phyloP scores from a whole-genome alignment of 2,797 vertebrate genomes.

The Syngnathus acus region DNA sequence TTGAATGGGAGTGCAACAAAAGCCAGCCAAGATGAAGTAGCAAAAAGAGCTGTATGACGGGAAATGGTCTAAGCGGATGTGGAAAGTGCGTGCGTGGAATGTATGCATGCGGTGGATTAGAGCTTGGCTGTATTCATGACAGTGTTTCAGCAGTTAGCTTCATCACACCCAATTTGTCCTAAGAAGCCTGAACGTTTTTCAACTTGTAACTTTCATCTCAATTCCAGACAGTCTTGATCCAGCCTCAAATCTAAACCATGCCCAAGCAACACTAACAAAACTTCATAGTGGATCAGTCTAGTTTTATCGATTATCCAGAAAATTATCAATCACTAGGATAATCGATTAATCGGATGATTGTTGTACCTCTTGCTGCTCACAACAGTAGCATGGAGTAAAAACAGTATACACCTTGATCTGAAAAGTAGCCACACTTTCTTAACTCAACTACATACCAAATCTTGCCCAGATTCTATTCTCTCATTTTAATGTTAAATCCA shows the following conservation, averaged over 20 bases:
- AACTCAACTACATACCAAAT: neutral
- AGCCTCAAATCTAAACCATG: neutral
- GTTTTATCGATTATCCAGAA: neutral
- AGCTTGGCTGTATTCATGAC: slow-evolving; percentile 16
- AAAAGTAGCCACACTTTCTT: neutral
- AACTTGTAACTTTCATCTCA: neutral
- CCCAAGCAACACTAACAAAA: neutral
- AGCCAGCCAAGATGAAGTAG: slow-evolving; percentile 47
- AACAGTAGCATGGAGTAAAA: no score
- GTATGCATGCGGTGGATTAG: slow-evolving; percentile 2
- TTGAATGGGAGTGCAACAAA: slow-evolving; percentile 46
- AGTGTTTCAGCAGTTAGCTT: slow-evolving; percentile 18
- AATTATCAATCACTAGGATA: no score
- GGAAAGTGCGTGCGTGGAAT: slow-evolving; percentile 10
- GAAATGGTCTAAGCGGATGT: slow-evolving; percentile 46
- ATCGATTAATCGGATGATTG: no score
- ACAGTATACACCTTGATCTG: no score
- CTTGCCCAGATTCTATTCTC: neutral
- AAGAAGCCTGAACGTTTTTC: neutral
- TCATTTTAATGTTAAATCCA: slow-evolving; percentile 1
- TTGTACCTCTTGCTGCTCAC: no score
- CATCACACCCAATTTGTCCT: neutral
- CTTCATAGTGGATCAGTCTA: neutral
- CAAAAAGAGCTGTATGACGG: slow-evolving; percentile 45
- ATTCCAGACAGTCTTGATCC: slow-evolving; percentile 1